Percentiles rank a stretch among this genome's conserved stretches.
Evolutionary conservation across 2,888 invertebrate genomes (phyloP).

Genomic region (Tiliacea citrago): DNA sequence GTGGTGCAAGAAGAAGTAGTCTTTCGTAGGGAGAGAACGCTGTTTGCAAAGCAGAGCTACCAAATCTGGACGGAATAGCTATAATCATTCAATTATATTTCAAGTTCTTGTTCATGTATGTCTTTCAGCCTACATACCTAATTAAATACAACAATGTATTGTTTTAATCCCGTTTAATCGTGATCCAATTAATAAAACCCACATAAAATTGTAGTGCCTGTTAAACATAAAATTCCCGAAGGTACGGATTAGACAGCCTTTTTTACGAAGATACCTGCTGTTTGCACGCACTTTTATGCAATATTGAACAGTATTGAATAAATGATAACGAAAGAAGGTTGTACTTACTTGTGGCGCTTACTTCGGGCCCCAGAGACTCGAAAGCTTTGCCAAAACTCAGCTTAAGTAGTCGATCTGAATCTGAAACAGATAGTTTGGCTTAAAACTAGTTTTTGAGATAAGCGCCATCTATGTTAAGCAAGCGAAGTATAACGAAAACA

Average conservation of each 20-base stretch:
- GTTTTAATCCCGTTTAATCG: constrained; percentile 33
- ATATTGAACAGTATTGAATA: constrained; percentile 66
- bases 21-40: background rate
- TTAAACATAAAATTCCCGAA: constrained; percentile 41
- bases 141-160: constrained; percentile 16
- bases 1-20: background rate
- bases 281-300: constrained; percentile 64
- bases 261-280: constrained; percentile 49
- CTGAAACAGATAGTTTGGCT: constrained; percentile 76
- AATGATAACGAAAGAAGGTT: constrained; percentile 56
- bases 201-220: constrained; percentile 36
- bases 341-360: constrained; percentile 94
- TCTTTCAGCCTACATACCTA: background rate
- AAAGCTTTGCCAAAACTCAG: constrained; percentile 89
- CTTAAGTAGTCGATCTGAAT: constrained; percentile 87
- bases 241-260: constrained; percentile 35
- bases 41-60: background rate
- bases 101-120: background rate
- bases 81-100: background rate
- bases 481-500: background rate
- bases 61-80: background rate
- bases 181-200: constrained; percentile 41
- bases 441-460: background rate
- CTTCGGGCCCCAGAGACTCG: constrained; percentile 93
- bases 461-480: constrained; percentile 71